Evolutionary conservation across 2,888 invertebrate species (phyloP).

Genomic region (Dolichopus griseipennis): DNA sequence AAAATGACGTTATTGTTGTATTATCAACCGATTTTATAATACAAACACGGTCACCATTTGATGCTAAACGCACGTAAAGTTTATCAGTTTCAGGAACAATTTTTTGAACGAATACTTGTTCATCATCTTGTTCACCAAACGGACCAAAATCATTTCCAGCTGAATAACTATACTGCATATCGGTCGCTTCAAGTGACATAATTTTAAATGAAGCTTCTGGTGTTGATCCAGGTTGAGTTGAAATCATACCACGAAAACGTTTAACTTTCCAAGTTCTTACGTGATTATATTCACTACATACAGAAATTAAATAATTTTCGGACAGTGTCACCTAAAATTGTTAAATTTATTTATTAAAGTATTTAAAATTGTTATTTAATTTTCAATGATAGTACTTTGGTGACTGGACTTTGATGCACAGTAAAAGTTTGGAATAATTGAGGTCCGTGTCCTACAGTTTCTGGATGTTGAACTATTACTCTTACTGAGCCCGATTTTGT

Average conservation of each 20-base stretch:
- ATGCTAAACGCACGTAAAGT: slow-evolving; percentile 86
- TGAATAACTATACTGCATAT: slow-evolving; percentile 54
- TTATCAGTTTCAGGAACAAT: slow-evolving; percentile 96
- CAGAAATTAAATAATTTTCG: slow-evolving; percentile 90
- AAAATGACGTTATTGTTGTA: slow-evolving; percentile 88
- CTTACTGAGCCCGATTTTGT: slow-evolving; percentile 91
- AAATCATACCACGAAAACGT: slow-evolving; percentile 95
- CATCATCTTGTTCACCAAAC: slow-evolving; percentile 96
- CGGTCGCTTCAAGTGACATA: slow-evolving; percentile 51
- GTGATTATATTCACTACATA: slow-evolving; percentile 96
- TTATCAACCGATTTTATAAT: slow-evolving; percentile 91
- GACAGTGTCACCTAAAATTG: slow-evolving; percentile 71
- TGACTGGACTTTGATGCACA: slow-evolving; percentile 92
- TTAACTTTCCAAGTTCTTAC: slow-evolving; percentile 96
- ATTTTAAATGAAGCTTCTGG: slow-evolving; percentile 92
- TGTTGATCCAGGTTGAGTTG: slow-evolving; percentile 96
- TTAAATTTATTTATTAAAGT: not conserved
- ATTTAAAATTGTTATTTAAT: not conserved
- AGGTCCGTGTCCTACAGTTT: slow-evolving; percentile 96
- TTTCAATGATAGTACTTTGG: slow-evolving; percentile 61
- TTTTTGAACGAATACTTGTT: slow-evolving; percentile 94
- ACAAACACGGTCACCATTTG: slow-evolving; percentile 91
- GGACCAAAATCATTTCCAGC: slow-evolving; percentile 72
- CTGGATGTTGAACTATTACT: slow-evolving; percentile 97
- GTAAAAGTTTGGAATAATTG: slow-evolving; percentile 97